These are phyloP conservation scores for Copsychus sechellarum DNA, from an alignment of 2,113 vertebrate species.

Conservation along the genomic window DNA sequence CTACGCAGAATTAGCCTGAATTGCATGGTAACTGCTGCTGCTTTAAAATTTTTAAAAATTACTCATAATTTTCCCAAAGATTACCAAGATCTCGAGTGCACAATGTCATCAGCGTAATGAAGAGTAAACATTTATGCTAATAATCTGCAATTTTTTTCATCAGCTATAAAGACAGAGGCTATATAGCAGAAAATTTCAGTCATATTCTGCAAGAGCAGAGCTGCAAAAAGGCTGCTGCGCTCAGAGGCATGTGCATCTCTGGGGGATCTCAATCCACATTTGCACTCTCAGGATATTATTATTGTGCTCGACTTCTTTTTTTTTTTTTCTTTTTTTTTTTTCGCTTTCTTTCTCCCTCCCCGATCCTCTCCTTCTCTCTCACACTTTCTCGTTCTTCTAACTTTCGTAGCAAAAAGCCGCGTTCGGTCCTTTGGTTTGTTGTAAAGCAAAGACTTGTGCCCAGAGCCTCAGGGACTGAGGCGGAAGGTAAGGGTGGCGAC, in stretches of 20 bases:
- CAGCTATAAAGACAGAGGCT: constrained; percentile 99
- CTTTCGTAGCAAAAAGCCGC: constrained; percentile 69
- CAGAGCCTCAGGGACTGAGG: constrained; percentile 73
- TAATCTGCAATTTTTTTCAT: constrained; percentile 99
- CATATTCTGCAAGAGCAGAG: constrained; percentile 89
- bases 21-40: constrained; percentile 99
- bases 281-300: constrained; percentile 73
- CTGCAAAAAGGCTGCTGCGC: constrained; percentile 84
- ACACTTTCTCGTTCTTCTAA: constrained; percentile 57
- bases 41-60: constrained; percentile 99
- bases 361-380: constrained; percentile 12
- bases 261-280: constrained; percentile 78
- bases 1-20: constrained; percentile 99
- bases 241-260: constrained; percentile 78
- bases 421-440: constrained; percentile 69
- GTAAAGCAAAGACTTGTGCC: constrained; percentile 72
- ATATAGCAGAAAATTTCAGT: constrained; percentile 99
- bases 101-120: constrained; percentile 99
- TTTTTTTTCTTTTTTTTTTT: neutral
- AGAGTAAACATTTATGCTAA: constrained; percentile 99
- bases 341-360: neutral
- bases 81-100: constrained; percentile 99
- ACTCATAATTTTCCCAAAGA: constrained; percentile 99
- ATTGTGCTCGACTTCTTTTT: constrained; percentile 50
- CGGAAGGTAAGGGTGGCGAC: constrained; percentile 85